Evolutionary conservation across 2,113 vertebrate species (phyloP), one percentile per base, ranked within the genome.

Genomic region (Leptobrachium ailaonicum): DNA sequence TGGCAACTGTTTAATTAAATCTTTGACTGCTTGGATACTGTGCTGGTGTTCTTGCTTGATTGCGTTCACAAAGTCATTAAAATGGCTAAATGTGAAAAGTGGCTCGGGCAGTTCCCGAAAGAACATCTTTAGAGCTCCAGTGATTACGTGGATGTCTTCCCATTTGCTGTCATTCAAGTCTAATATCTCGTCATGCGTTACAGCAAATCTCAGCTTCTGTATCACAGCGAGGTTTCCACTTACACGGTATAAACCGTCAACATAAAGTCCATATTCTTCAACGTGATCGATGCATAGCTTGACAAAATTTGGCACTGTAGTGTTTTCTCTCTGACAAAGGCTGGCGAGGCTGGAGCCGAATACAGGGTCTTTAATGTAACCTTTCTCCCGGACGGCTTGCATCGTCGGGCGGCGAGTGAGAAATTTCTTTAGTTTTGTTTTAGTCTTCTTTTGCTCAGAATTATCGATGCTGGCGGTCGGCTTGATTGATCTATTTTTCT

Each of bases 351-450:
- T 97, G 88, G 95, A 95, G 88, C 97, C 97, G 86, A 99, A 98
- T 82, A 99, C 97, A 87, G 97, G 97, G 91, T 98, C 97, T 96
- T 98, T 99, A 85, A 98, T 98, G 86, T 99, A 99, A 80, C 97
- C 97, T 85, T 98, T 99, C 91, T 99, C 97, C 85, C 95, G 87
- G 68, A 99, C 98, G 13, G 97, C 95, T 93, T 99, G 98, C 77
- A 98, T 93, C 0, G 97, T 99, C 54, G 97, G 97, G 41, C 97
- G 92, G 9, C 96, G 93, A 0, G 93, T 98, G 71, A 99, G 95
- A 88, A 99, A 99, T 87, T 99, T 99, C 92, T 98, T 99, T 54
- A 99, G 92, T 84, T 99, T 99, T 3, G 96, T 89, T 90, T 97
- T 95, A 62, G 96, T 98, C 88, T 98, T 99, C 58, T 99, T 99